Evolutionary conservation across 1,140 invertebrate genomes (phyloP), one percentile per base, ranked within the genome.

Genomic region (Bombus pascuorum): DNA sequence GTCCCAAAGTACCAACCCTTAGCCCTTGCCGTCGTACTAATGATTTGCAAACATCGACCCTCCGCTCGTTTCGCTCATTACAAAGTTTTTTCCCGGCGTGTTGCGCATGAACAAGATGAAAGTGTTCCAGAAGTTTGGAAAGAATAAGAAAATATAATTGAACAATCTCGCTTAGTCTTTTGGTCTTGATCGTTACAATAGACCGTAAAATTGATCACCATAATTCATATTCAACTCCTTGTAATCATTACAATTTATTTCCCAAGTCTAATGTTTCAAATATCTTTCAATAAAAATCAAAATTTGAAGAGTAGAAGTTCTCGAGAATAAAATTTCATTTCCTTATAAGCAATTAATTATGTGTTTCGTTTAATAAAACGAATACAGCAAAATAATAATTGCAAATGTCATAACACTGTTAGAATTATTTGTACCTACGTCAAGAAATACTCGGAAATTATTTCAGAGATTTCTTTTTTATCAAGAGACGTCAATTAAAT

Each of bases 11-110:
- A 47, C 39, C 18, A 34, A 70, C 77, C 75, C 81, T 85, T 70
- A 71, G 74, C 73, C 90, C 72, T 82, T 87, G 88, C 86, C 76
- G 81, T 81, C 89, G 81, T 72, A 86, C 93, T 94, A 95, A 94
- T 93, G 94, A 94, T 94, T 94, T 94, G 93, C 93, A 95, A 95
- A 95, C 91, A 94, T 90, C 85, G 81, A 88, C 90, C 91, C 90
- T 90, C 76, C 65, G 59, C 81, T 89, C 85, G 87, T 92, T 91
- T 83, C 87, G 83, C 90, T 91, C 91, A 92, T 94, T 92, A 93
- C 75, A 85, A 92, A 93, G 88, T 92, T 93, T 94, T 92, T 90
- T 78, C 75, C 65, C 12, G 73, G 39, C 73, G 37, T 65, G 59
- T 78, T 65, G 37, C 57, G 75, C 59, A 32, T 32, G 75, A 65